Base-by-base conservation (phyloP, 2,797 vertebrate genomes). In the Anguilla pacifica region DNA sequence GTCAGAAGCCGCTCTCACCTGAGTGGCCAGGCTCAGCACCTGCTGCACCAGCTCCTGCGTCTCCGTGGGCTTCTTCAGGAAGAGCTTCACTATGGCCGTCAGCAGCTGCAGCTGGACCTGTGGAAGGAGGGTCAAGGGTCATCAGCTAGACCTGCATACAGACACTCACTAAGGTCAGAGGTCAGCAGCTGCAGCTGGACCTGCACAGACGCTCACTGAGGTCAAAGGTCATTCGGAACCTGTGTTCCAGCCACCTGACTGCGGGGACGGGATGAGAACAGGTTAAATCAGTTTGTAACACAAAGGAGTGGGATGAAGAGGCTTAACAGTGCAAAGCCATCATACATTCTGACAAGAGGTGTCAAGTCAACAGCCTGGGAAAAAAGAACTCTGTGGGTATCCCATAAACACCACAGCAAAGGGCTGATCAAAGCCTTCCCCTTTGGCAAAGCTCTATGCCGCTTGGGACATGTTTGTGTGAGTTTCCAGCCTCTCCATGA, bases 11-110 rank as follows among this genome's bases (percentile, higher is more conserved):
- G 59, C 11, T 2, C 74, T 93, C 92, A 99, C 98, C 97, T 99
- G 98, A 0, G 98, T 99, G 85, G 98, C 98, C 91, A 99, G 92
- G 92, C 98, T 99, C 51, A 99, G 95, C 88, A 99, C 98, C 92
- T 99, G 98, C 94, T 99, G 98, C 84, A 99, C 98, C 57, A 99
- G 90, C 93, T 98, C 98, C 94, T 99, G 98, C 0, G 98, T 99
- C 95, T 99, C 98, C 0, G 98, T 99, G 0, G 98, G 98, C 91
- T 99, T 99, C 94, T 99, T 99, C 92, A 99, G 95, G 91, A 99
- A 99, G 88, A 99, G 96, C 92, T 99, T 99, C 90, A 99, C 98
- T 0, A 99, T 99, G 72, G 98, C 98, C 0, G 98, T 99, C 91
- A 99, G 95, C 70, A 99, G 95, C 94, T 99, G 98, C 86, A 99